A percentile compares a stretch with the other conserved stretches of the same genome.
Conservation (phyloP, 1,140 invertebrate species). For the Caenorhabditis tropicalis region DNA sequence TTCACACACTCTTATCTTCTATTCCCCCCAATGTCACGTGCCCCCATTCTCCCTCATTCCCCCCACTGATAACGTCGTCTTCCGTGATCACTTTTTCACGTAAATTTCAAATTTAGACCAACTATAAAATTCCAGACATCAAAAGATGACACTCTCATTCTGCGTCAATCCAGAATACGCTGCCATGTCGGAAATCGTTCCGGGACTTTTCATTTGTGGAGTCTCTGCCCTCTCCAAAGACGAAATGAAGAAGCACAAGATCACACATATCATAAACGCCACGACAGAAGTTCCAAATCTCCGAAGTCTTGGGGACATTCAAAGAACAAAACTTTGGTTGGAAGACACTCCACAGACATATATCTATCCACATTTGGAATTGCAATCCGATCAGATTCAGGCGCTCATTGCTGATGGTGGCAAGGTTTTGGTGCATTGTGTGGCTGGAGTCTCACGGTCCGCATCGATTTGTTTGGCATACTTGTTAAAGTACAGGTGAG, state of each 20-base stretch:
- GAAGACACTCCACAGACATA: constrained; percentile 79
- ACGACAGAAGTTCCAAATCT: constrained; percentile 81
- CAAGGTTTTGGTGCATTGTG: constrained; percentile 84
- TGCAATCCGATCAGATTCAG: constrained; percentile 77
- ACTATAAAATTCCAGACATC: background rate
- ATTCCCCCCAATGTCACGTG: background rate
- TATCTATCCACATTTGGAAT: constrained; percentile 80
- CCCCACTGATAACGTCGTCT: background rate
- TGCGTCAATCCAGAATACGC: constrained; percentile 69
- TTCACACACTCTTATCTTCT: background rate
- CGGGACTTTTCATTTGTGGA: constrained; percentile 67
- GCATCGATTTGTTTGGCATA: constrained; percentile 86
- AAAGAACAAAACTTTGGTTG: constrained; percentile 77
- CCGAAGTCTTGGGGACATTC: constrained; percentile 73
- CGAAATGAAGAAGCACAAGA: constrained; percentile 69
- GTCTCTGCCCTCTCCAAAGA: constrained; percentile 62
- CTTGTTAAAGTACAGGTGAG: constrained; percentile 81
- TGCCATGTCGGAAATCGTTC: constrained; percentile 67
- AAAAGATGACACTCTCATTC: constrained; percentile 59
- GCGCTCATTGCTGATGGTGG: constrained; percentile 73
- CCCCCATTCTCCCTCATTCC: background rate
- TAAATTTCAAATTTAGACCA: background rate
- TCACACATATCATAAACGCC: constrained; percentile 81
- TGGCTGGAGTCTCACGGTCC: constrained; percentile 85
- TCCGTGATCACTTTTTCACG: background rate